Conservation (phyloP, 1,140 invertebrate species). For the Drosophila ananassae region DNA sequence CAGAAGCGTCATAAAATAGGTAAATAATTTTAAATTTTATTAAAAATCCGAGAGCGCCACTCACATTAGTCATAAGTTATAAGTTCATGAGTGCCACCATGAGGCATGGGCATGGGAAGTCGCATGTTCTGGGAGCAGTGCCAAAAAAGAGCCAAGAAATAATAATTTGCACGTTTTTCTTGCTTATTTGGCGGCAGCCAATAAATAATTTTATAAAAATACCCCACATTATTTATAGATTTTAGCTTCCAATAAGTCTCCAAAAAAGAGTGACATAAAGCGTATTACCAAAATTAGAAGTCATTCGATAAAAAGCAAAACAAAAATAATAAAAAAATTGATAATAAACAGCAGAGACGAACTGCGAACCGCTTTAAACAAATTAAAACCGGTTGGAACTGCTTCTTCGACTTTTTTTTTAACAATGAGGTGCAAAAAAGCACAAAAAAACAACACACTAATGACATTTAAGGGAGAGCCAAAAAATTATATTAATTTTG, state of each 20-base stretch:
- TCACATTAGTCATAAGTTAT: slow-evolving; percentile 63
- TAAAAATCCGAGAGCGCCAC: slow-evolving; percentile 8
- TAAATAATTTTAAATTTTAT: not conserved
- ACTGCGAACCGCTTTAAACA: slow-evolving; percentile 31
- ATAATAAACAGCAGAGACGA: not conserved
- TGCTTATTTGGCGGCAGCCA: slow-evolving; percentile 14
- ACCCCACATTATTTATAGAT: slow-evolving; percentile 35
- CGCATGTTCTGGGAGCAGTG: slow-evolving; percentile 46
- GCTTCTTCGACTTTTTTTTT: slow-evolving; percentile 40
- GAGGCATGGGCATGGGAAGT: slow-evolving; percentile 43
- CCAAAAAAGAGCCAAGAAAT: slow-evolving; percentile 28
- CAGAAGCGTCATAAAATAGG: not conserved
- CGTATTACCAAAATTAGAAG: slow-evolving; percentile 46
- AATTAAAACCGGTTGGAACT: slow-evolving; percentile 38
- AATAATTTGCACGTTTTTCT: slow-evolving; percentile 66
- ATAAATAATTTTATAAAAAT: slow-evolving; percentile 54
- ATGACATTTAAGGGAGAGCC: slow-evolving; percentile 14
- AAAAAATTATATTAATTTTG: no score
- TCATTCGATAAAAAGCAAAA: not conserved
- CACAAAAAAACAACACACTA: slow-evolving; percentile 1
- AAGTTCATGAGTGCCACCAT: slow-evolving; percentile 17
- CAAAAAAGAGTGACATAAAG: slow-evolving; percentile 12
- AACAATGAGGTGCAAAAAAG: slow-evolving; percentile 49
- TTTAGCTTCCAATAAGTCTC: slow-evolving; percentile 16
- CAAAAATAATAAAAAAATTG: slow-evolving; percentile 1